Evolutionary conservation across 2,888 invertebrate genomes (phyloP), one percentile per base, ranked within the genome.

Genomic region (Caenorhabditis becei): DNA sequence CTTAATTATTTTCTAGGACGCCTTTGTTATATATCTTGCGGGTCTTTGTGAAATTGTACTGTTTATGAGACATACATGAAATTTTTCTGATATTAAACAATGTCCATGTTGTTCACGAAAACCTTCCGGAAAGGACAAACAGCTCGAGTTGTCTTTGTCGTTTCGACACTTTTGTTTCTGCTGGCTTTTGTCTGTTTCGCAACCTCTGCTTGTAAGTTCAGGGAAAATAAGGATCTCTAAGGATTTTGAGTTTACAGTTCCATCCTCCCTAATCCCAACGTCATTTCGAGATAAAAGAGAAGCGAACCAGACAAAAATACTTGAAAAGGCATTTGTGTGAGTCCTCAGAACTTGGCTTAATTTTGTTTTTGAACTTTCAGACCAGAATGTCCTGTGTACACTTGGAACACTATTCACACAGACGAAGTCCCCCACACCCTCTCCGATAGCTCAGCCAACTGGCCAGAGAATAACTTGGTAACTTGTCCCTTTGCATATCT

Each of bases 401-500:
- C 20, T 0, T 70, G 70, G 70, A 70, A 70, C 49, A 59, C 2
- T 0, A 18, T 61, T 4, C 37, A 70, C 49, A 70, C 70, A 1
- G 24, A 61, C 16, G 47, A 32, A 26, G 58, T 70, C 35, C 70
- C 70, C 7, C 61, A 61, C 16, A 16, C 23, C 8, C 26, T 23
- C 20, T 51, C 32, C 23, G 35, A 32, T 14, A 41, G 16, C 14
- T 5, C 41, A 41, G 49, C 20, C 18, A 49, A 49, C 7, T 49
- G 49, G 44, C 14, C 44, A 16, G 16, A 56, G 24, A 16, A n/a
- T 28, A 26, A 28, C 16, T 26, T 24, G 26, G 56, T 56, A 7
- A 32, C 5, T 32, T 32, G 4, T 32, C 32, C 32, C 32, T 32
- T 32, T 32, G n/a, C n/a, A n/a, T n/a, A 4, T 32, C 32, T 7